phyloP scores from a whole-genome alignment of 2,113 vertebrate species.

The human (Homo sapiens) region DNA sequence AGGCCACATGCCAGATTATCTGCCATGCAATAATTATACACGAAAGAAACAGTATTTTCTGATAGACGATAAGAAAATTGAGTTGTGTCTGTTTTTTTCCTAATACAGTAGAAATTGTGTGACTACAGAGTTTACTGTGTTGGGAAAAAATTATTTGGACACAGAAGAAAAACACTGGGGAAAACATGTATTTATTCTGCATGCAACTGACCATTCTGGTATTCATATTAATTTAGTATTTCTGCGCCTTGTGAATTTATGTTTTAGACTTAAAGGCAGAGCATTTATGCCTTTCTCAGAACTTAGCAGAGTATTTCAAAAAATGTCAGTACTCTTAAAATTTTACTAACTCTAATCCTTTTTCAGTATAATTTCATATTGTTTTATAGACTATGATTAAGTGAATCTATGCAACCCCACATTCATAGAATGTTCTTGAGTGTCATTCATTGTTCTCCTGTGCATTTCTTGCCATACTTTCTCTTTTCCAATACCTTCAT shows the following conservation, averaged over 20 bases:
- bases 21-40: no score
- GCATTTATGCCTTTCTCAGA: neutral
- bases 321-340: neutral
- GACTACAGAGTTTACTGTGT: neutral
- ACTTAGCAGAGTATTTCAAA: neutral
- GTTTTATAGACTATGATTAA: neutral
- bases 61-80: neutral
- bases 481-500: neutral
- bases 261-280: neutral
- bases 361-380: neutral
- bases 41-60: neutral
- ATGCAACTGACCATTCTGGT: neutral
- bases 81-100: neutral
- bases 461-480: accelerated
- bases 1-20: neutral
- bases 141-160: neutral
- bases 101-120: neutral
- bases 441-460: neutral
- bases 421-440: neutral
- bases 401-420: neutral
- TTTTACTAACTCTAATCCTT: neutral
- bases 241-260: neutral
- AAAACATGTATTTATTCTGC: neutral
- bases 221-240: neutral
- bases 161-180: neutral